A percentile compares a stretch with the other conserved stretches of the same genome.
Evolutionary conservation across 2,888 invertebrate genomes (phyloP).

Genomic region (Morpho achilles): DNA sequence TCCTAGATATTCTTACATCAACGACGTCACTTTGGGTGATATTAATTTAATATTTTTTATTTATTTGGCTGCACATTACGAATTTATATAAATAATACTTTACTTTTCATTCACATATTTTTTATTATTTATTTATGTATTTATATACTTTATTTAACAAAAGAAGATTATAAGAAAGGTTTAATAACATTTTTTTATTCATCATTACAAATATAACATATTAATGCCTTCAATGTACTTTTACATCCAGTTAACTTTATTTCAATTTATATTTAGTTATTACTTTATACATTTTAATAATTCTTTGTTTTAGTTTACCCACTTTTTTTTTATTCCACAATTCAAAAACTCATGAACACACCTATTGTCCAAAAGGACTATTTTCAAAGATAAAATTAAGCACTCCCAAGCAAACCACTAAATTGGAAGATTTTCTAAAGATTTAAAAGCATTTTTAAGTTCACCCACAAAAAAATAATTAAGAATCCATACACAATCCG

Average conservation of each 20-base stretch:
- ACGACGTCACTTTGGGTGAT: neutral
- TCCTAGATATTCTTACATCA: neutral
- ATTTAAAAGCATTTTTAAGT: conserved; percentile 6
- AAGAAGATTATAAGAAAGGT: no score
- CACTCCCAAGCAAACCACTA: neutral
- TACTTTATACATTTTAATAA: no score
- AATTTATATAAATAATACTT: no score
- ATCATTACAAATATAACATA: no score
- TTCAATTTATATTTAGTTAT: no score
- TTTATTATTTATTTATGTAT: no score
- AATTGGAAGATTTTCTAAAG: neutral
- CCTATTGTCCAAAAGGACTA: neutral
- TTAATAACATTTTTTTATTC: no score
- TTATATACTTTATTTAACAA: no score
- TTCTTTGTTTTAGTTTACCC: neutral
- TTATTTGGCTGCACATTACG: no score
- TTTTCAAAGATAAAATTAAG: neutral
- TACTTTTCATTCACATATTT: no score
- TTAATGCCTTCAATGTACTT: no score
- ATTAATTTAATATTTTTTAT: neutral
- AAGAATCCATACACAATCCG: conserved; percentile 14
- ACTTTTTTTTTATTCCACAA: neutral
- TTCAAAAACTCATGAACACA: neutral
- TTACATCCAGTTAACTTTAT: no score
- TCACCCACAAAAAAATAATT: conserved; percentile 13